phyloP scores from a whole-genome alignment of 2,797 vertebrate species.

The Chaetodon trifasciatus region DNA sequence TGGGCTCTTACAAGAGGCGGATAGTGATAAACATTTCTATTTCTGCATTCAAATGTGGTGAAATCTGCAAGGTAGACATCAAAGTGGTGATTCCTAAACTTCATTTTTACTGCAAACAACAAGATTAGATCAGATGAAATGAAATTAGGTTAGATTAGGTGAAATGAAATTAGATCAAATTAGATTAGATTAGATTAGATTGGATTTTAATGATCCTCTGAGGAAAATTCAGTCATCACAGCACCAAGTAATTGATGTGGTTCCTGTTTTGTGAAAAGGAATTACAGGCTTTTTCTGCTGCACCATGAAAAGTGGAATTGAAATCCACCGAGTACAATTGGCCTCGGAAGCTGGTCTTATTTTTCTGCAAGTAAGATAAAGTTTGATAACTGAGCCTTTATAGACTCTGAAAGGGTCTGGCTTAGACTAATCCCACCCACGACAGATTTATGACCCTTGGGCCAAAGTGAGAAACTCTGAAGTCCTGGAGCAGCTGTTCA shows the following conservation, averaged over 20 bases:
- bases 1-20: neutral
- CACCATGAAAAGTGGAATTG: conserved; percentile 63
- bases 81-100: neutral
- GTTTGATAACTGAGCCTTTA: conserved; percentile 69
- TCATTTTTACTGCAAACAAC: conserved; percentile 18
- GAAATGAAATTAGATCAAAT: neutral
- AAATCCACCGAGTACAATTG: conserved; percentile 58
- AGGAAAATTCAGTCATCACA: conserved; percentile 26
- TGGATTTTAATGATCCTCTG: conserved; percentile 20
- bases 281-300: conserved; percentile 52
- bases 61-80: conserved; percentile 16
- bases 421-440: conserved; percentile 63
- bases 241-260: conserved; percentile 38
- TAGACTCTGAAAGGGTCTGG: conserved; percentile 62
- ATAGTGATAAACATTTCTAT: conserved; percentile 3
- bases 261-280: conserved; percentile 29
- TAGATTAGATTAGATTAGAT: conserved; percentile 12
- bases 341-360: conserved; percentile 59
- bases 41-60: neutral
- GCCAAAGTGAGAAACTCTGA: conserved; percentile 52
- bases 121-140: neutral
- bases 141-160: neutral
- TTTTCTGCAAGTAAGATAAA: conserved; percentile 66
- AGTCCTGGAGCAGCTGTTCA: conserved; percentile 64
- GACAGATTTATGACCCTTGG: conserved; percentile 68